Conservation (phyloP, 2,797 vertebrate species). For the Ptychobarbus kaznakovi region DNA sequence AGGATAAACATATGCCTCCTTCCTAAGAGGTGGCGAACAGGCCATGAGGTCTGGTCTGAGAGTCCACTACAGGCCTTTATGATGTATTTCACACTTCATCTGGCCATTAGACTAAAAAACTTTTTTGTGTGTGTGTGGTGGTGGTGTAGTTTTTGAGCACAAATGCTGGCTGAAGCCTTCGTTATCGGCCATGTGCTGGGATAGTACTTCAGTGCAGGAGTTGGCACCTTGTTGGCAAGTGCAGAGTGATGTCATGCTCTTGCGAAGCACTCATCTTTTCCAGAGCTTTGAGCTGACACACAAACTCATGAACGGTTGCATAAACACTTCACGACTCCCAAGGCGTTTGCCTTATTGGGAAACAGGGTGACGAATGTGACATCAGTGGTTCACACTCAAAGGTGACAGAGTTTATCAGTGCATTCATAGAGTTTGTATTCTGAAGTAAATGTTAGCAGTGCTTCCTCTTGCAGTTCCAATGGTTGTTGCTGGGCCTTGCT, state of each 20-base stretch:
- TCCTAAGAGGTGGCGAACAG: slow-evolving; percentile 69
- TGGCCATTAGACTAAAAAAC: neutral
- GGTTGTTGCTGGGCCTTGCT: neutral
- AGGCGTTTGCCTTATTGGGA: slow-evolving; percentile 44
- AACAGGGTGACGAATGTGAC: slow-evolving; percentile 28
- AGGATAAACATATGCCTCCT: slow-evolving; percentile 73
- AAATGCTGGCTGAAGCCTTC: slow-evolving; percentile 16
- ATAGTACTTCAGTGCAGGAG: slow-evolving; percentile 53
- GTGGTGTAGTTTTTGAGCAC: neutral
- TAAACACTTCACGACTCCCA: slow-evolving; percentile 33
- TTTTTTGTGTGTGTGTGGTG: neutral
- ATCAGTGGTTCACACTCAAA: neutral
- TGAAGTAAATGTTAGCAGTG: neutral
- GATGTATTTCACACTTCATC: slow-evolving; percentile 55
- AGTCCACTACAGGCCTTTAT: slow-evolving; percentile 34
- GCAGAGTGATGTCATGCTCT: slow-evolving; percentile 60
- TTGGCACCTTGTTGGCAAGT: slow-evolving; percentile 62
- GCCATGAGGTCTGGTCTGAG: slow-evolving; percentile 54
- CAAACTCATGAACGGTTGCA: slow-evolving; percentile 28
- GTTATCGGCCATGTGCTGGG: slow-evolving; percentile 60
- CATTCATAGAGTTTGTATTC: neutral
- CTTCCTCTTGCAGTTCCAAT: neutral
- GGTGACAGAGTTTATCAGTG: neutral
- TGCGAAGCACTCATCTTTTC: slow-evolving; percentile 62
- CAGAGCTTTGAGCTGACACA: slow-evolving; percentile 55